phyloP scores from a whole-genome alignment of 1,140 invertebrate species.

The Drosophila bocqueti region DNA sequence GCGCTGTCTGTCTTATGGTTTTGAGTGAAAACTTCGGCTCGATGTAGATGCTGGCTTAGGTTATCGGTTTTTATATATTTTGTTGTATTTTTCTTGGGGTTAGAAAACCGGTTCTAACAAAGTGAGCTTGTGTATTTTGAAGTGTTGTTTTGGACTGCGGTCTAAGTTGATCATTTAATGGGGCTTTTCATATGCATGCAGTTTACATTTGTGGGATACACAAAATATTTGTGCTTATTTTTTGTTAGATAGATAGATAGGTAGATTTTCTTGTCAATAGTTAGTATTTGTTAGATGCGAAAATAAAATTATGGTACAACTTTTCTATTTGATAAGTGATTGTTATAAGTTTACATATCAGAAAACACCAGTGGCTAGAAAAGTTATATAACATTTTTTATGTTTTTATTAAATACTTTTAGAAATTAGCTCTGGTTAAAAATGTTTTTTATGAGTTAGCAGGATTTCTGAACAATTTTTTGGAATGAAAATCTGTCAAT shows the following conservation, averaged over 20 bases:
- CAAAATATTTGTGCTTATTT: neutral
- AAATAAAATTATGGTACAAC: no score
- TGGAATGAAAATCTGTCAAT: no score
- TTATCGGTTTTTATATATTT: neutral
- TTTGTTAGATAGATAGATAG: neutral
- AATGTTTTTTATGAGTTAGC: no score
- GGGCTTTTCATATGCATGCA: conserved; percentile 11
- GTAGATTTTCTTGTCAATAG: neutral
- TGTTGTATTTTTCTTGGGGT: neutral
- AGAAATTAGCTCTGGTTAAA: no score
- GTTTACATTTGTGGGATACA: neutral
- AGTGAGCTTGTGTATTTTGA: neutral
- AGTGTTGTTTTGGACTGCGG: conserved; percentile 12
- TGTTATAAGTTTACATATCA: no score
- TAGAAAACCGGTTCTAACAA: conserved; percentile 32
- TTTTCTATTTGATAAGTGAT: no score
- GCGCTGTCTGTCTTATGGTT: conserved; percentile 7
- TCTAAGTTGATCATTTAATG: conserved; percentile 18
- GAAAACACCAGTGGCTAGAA: no score
- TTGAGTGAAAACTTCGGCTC: conserved; percentile 35
- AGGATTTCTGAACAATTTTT: no score
- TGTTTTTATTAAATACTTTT: no score
- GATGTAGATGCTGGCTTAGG: conserved; percentile 5
- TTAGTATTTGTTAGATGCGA: no score
- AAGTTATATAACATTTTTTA: no score